Base-by-base conservation (phyloP, 2,113 vertebrate species). In the Podiceps cristatus region DNA sequence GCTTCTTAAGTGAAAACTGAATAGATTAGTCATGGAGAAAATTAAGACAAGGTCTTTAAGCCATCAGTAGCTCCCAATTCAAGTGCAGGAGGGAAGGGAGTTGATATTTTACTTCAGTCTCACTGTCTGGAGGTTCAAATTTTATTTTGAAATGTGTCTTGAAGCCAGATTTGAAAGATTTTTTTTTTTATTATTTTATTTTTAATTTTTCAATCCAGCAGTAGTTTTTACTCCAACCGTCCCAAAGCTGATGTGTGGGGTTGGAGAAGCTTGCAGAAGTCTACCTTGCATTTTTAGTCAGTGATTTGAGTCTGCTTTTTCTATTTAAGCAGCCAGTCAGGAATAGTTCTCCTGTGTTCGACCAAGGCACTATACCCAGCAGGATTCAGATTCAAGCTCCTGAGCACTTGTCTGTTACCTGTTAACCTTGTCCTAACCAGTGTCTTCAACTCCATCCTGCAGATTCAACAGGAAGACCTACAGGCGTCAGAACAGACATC, bases 21-120 rank as follows among this genome's bases (percentile, higher is more conserved):
- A 95, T 96, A 96, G 95, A 96, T 97, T 96, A 96, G 95, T 97
- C 96, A 96, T 93, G 96, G 96, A 96, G 95, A 93, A 96, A 96
- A 98, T 96, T 96, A 96, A 95, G 94, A 91, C 86, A 86, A 89
- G 94, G 94, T 96, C 95, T 95, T 98, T 96, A 96, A 97, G 92
- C 88, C 93, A 97, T 96, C 96, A 96, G 44, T 95, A 97, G 92
- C 81, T 96, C 93, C 91, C 66, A 3, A 82, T 94, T 78, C 88
- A 74, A 96, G 93, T 95, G 87, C 93, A 79, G 66, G 77, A 81
- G 93, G 56, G 53, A 68, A 87, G 37, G 16, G 93, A 90, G 94
- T 55, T 56, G 47, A 50, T 82, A 69, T 96, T 96, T 95, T 58
- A 76, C 71, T 96, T 90, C 74, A 86, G 1, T 86, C 58, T 90